These are phyloP conservation scores for Epiblema foenella DNA, from an alignment of 2,888 invertebrate species.

Conservation along the genomic window DNA sequence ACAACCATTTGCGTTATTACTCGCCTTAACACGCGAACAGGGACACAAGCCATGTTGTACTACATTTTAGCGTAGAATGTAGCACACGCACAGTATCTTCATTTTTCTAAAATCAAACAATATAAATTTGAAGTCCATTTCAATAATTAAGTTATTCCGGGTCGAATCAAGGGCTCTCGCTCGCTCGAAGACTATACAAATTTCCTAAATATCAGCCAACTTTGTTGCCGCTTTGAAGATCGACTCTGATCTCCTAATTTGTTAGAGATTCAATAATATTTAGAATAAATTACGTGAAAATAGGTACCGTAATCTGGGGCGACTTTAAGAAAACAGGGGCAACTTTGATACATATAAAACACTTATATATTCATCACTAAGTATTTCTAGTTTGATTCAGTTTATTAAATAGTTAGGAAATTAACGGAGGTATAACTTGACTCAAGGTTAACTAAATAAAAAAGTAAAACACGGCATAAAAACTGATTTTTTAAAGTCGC, in stretches of 20 bases:
- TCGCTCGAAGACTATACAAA: constrained; percentile 12
- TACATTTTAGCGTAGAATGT: too few species aligned
- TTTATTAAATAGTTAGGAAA: too few species aligned
- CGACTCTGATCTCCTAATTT: constrained; percentile 15
- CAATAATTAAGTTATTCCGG: constrained; percentile 28
- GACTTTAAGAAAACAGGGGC: background rate
- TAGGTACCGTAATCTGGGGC: background rate
- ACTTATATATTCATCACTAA: too few species aligned
- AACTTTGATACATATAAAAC: too few species aligned
- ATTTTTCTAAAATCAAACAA: constrained; percentile 1
- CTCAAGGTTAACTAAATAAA: too few species aligned
- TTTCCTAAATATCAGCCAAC: constrained; percentile 20
- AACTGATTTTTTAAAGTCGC: too few species aligned
- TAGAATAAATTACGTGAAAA: background rate
- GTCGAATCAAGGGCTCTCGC: constrained; percentile 20
- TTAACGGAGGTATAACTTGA: too few species aligned
- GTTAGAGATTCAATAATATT: constrained; percentile 1
- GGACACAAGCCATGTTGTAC: background rate
- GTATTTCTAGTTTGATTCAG: too few species aligned
- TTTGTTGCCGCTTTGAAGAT: constrained; percentile 18
- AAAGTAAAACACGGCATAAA: too few species aligned
- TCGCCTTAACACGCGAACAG: too few species aligned
- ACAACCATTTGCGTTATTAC: too few species aligned
- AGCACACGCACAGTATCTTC: too few species aligned
- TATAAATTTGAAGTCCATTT: constrained; percentile 31